These are phyloP conservation scores for Panagrolaimus sp. DNA, from an alignment of 1,140 invertebrate species.

Conservation along the genomic window DNA sequence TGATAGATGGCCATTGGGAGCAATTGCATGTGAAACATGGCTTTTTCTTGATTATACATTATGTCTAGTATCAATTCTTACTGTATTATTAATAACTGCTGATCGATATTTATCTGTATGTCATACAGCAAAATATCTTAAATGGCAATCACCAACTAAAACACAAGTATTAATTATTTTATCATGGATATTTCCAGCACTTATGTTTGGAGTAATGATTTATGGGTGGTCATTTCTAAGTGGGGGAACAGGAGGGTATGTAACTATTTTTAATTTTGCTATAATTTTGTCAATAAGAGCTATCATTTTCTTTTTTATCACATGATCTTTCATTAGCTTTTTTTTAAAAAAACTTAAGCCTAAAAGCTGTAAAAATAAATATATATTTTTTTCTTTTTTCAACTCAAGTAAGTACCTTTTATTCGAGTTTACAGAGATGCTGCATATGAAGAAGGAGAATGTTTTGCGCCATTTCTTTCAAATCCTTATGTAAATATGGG, in stretches of 20 bases:
- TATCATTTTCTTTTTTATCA: no score
- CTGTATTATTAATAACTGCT: conserved; percentile 93
- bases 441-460: conserved; percentile 45
- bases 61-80: conserved; percentile 96
- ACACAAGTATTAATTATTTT: conserved; percentile 51
- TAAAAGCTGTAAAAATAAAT: not conserved
- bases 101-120: conserved; percentile 72
- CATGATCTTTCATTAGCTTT: no score
- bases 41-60: conserved; percentile 97
- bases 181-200: conserved; percentile 52
- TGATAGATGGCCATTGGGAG: conserved; percentile 92
- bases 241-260: conserved; percentile 25
- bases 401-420: not conserved
- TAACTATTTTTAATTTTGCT: not conserved
- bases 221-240: conserved; percentile 53
- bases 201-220: conserved; percentile 57
- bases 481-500: conserved; percentile 59
- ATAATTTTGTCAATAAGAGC: not conserved
- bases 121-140: conserved; percentile 55
- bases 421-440: conserved; percentile 27
- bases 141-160: conserved; percentile 55
- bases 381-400: conserved; percentile 14
- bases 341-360: no score
- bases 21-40: conserved; percentile 93
- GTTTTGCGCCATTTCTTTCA: conserved; percentile 53